These are phyloP conservation scores for Oxyura jamaicensis DNA, from an alignment of 2,113 vertebrate species.

Conservation along the genomic window DNA sequence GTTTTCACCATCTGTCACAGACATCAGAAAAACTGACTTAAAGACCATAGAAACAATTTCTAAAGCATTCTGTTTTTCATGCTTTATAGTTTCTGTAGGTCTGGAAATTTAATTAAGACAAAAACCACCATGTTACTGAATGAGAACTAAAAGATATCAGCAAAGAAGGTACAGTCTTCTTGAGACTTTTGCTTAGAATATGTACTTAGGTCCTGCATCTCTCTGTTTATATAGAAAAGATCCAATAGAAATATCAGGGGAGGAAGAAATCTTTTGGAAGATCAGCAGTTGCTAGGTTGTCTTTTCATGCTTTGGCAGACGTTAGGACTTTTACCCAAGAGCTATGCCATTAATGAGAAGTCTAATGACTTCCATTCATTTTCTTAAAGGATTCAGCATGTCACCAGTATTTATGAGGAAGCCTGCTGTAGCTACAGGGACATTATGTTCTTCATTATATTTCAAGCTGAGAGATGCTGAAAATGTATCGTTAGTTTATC, in stretches of 20 bases:
- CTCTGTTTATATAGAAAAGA: not conserved
- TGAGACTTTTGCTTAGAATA: not conserved
- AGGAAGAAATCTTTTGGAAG: constrained; percentile 1
- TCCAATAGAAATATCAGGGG: not conserved
- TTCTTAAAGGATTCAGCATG: constrained; percentile 31
- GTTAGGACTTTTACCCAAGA: constrained; percentile 10
- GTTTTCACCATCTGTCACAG: constrained; percentile 59
- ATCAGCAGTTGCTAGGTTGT: constrained; percentile 37
- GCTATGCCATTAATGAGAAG: constrained; percentile 49
- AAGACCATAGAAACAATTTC: constrained; percentile 11
- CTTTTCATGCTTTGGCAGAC: not conserved
- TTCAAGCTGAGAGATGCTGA: constrained; percentile 58
- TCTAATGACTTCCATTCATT: constrained; percentile 51
- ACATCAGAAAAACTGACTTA: constrained; percentile 21
- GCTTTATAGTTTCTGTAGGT: not conserved
- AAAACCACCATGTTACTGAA: not conserved
- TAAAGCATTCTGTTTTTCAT: not conserved
- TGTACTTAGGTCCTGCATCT: not conserved
- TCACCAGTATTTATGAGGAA: constrained; percentile 58
- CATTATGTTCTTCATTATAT: constrained; percentile 29
- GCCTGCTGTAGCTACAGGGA: constrained; percentile 51
- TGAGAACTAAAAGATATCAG: not conserved
- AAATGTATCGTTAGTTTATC: constrained; percentile 34
- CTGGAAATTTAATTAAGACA: not conserved
- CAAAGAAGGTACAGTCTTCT: not conserved